Evolutionary conservation across 2,797 vertebrate genomes (phyloP), one percentile per base, ranked within the genome.

Genomic region (Enteromius treurensis): DNA sequence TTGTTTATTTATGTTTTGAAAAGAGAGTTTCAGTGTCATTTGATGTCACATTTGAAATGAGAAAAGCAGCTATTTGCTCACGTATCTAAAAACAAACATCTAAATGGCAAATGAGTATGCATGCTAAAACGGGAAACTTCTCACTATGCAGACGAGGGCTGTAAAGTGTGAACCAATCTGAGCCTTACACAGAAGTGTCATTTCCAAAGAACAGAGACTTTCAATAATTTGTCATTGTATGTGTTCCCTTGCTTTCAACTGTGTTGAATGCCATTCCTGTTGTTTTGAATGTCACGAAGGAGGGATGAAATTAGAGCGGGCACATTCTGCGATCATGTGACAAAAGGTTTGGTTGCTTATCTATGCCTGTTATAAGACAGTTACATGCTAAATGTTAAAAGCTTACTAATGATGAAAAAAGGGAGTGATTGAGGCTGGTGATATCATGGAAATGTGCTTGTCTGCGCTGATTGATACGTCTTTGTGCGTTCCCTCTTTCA

Each of bases 111-210:
- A 75, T 58, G 62, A 21, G 49, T 58, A 42, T 82, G 34, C 47
- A 34, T 58, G 69, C 69, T 80, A 78, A 65, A 80, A 68, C 81
- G 23, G 74, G 49, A 68, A 81, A 75, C 21, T 83, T 82, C 23
- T 71, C 69, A 73, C 68, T 65, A 29, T 49, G 65, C 73, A 75
- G 77, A 14, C 7, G 68, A 79, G 23, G 71, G 34, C 47, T 84
- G 29, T 53, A 67, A 32, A 82, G 64, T 73, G 62, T 47, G 58
- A 83, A 55, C 62, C 51, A 47, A 32, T 80, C 42, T 73, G 40
- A 71, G 64, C 15, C n/a, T 76, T 55, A 42, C 37, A 47, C 34
- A 67, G 47, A 77, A 53, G 74, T 67, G 51, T 62, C 37, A 45
- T 9, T 77, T 77, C 10, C 37, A 77, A 37, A 17, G 73, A 49